Evolutionary conservation across 2,888 invertebrate genomes (phyloP).

Genomic region (Hedychridium roseum): DNA sequence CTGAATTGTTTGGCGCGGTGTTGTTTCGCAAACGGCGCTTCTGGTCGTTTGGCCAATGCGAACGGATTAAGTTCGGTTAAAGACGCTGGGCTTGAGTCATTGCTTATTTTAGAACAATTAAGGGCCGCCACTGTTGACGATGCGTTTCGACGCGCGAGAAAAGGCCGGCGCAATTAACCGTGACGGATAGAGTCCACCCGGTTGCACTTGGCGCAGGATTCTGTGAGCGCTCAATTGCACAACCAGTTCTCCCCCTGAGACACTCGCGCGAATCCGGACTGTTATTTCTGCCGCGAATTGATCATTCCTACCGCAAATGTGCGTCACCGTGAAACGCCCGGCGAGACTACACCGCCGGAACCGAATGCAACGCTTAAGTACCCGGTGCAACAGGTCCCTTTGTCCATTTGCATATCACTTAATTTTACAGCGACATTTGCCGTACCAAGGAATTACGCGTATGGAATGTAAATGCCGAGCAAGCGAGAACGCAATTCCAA

Average conservation of each 20-base stretch:
- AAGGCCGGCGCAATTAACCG: constrained; percentile 21
- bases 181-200: constrained; percentile 26
- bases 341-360: constrained; percentile 8
- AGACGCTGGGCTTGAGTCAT: constrained; percentile 38
- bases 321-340: constrained; percentile 8
- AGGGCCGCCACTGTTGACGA: constrained; percentile 23
- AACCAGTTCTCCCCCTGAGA: too few relatives aligned
- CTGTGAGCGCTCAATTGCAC: too few relatives aligned
- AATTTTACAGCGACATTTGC: constrained; percentile 9
- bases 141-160: constrained; percentile 10
- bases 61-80: constrained; percentile 36
- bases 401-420: constrained; percentile 31
- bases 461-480: too few relatives aligned
- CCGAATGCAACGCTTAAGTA: constrained; percentile 26
- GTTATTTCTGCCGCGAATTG: constrained; percentile 16
- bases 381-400: constrained; percentile 37
- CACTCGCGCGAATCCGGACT: too few relatives aligned
- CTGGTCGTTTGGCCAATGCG: constrained; percentile 19
- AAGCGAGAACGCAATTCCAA: too few relatives aligned
- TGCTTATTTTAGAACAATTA: constrained; percentile 49
- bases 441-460: too few relatives aligned
- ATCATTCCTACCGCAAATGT: constrained; percentile 23
- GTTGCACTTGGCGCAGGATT: too few relatives aligned
- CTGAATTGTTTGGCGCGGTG: neutral
- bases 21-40: constrained; percentile 14